Percentiles rank a stretch among this genome's conserved stretches.
phyloP scores from a whole-genome alignment of 1,140 invertebrate genomes.

The Brachionus calyciflorus region DNA sequence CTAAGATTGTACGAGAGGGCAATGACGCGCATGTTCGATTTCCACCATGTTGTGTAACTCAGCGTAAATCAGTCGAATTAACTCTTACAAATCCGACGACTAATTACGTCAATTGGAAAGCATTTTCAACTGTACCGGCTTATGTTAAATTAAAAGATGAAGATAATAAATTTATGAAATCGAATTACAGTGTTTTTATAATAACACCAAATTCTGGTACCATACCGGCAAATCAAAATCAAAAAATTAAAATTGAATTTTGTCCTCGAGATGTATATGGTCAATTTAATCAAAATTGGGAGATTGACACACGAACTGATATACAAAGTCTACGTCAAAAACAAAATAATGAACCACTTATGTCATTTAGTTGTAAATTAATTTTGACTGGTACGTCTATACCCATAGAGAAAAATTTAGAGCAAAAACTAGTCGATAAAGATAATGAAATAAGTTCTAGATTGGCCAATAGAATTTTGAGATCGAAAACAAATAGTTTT shows the following conservation, averaged over 20 bases:
- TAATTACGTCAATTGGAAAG: slow-evolving; percentile 28
- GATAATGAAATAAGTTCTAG: slow-evolving; percentile 11
- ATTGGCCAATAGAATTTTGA: slow-evolving; percentile 7
- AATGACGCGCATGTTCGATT: slow-evolving; percentile 34
- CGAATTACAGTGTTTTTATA: slow-evolving; percentile 9
- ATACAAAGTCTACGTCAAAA: slow-evolving; percentile 1
- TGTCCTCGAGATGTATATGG: slow-evolving; percentile 29
- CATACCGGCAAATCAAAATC: slow-evolving; percentile 27
- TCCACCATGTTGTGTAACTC: slow-evolving; percentile 1
- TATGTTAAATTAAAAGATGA: slow-evolving; percentile 12
- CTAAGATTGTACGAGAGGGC: slow-evolving; percentile 10
- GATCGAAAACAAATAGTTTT: background rate
- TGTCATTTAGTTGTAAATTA: background rate
- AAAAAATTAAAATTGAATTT: slow-evolving; percentile 43
- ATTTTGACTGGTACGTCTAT: slow-evolving; percentile 10
- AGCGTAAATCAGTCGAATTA: slow-evolving; percentile 38
- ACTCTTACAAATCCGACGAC: slow-evolving; percentile 32
- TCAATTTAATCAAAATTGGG: slow-evolving; percentile 28
- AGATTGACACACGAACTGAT: slow-evolving; percentile 37
- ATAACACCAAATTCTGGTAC: slow-evolving; percentile 18
- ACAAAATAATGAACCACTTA: background rate
- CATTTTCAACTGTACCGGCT: slow-evolving; percentile 21
- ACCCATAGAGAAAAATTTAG: slow-evolving; percentile 21
- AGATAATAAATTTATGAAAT: background rate
- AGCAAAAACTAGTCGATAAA: slow-evolving; percentile 31